These are phyloP conservation scores for Rhinolophus ferrumequinum DNA, from an alignment of 2,113 vertebrate genomes.

Conservation along the genomic window DNA sequence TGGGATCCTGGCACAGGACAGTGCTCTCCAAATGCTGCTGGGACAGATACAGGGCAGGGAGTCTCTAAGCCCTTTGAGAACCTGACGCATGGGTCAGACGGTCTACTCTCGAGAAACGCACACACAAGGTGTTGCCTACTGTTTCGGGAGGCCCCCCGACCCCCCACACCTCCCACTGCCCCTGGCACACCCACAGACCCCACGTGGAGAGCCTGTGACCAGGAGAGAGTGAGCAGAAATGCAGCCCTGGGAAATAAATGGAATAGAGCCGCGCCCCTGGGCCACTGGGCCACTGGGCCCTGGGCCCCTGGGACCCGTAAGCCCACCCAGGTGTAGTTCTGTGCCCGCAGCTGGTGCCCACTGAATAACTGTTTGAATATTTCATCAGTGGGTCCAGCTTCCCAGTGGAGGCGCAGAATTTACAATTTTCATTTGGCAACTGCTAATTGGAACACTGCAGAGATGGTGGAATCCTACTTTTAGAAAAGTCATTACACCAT, in stretches of 20 bases:
- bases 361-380: rapidly evolving
- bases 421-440: neutral
- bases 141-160: rapidly evolving
- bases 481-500: neutral
- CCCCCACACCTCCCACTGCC: too few relatives aligned
- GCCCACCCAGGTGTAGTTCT: neutral
- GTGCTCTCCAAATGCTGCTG: neutral
- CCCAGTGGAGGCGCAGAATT: neutral
- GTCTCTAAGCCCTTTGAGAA: neutral
- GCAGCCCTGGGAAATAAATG: neutral
- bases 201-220: neutral
- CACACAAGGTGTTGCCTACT: rapidly evolving
- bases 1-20: neutral
- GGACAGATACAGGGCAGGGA: too few relatives aligned
- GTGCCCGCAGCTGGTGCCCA: rapidly evolving
- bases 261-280: neutral
- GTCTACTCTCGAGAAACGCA: neutral
- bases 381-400: neutral
- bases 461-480: neutral
- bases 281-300: neutral
- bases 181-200: rapidly evolving
- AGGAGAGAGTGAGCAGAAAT: neutral
- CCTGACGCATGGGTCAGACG: rapidly evolving
- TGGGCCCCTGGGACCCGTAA: neutral
- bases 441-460: neutral